Conservation (phyloP, 2,797 vertebrate species). For the Callimico goeldii region DNA sequence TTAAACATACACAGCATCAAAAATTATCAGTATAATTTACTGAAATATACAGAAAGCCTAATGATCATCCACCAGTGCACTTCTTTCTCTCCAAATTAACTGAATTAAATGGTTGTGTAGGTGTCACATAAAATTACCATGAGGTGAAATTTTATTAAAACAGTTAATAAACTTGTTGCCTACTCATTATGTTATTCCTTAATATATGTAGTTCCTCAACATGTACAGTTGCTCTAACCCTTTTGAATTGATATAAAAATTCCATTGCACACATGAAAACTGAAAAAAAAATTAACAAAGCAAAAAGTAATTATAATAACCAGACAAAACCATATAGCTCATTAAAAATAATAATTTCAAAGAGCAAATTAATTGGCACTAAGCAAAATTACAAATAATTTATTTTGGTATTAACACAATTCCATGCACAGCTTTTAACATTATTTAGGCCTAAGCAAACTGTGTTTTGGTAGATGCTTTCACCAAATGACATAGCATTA, state of each 20-base stretch:
- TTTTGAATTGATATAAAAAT: background rate
- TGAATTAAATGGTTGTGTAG: background rate
- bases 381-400: constrained; percentile 28
- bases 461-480: constrained; percentile 53
- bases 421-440: background rate
- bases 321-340: background rate
- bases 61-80: background rate
- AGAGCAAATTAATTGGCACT: background rate
- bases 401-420: constrained; percentile 4
- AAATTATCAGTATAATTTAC: background rate
- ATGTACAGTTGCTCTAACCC: background rate
- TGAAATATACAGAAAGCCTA: background rate
- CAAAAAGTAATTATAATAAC: background rate
- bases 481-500: constrained; percentile 20
- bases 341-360: background rate
- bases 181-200: background rate
- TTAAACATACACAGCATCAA: background rate
- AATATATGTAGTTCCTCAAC: background rate
- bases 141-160: background rate
- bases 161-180: background rate
- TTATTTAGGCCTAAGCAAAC: constrained; percentile 27
- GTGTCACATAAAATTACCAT: background rate
- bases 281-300: background rate
- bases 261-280: background rate
- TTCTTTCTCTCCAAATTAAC: background rate